Percentiles rank a stretch among this genome's conserved stretches.
phyloP scores from a whole-genome alignment of 1,140 invertebrate species.

The Bactericera cockerelli region DNA sequence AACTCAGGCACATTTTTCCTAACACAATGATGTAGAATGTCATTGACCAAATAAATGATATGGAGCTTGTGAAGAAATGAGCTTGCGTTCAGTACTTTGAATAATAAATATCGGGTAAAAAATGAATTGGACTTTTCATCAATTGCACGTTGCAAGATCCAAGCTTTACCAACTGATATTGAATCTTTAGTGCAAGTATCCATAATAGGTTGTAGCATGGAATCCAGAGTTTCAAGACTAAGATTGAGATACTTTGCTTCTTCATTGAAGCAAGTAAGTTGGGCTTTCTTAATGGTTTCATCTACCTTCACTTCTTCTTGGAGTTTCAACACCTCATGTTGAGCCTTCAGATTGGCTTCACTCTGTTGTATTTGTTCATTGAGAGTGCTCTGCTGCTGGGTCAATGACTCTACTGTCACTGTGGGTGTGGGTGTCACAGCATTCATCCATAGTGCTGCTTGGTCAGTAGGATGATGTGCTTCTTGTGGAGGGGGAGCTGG shows the following conservation, averaged over 20 bases:
- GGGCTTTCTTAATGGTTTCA: slow-evolving; percentile 66
- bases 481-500: slow-evolving; percentile 19
- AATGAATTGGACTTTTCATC: slow-evolving; percentile 59
- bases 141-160: slow-evolving; percentile 75
- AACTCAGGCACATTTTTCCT: slow-evolving; percentile 85
- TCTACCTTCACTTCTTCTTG: slow-evolving; percentile 79
- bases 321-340: slow-evolving; percentile 71
- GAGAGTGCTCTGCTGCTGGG: slow-evolving; percentile 54
- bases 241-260: slow-evolving; percentile 63
- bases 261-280: slow-evolving; percentile 54
- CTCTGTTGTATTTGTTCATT: slow-evolving; percentile 88
- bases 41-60: slow-evolving; percentile 95
- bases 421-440: background rate
- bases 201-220: slow-evolving; percentile 80
- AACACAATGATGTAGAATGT: slow-evolving; percentile 72
- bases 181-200: slow-evolving; percentile 97
- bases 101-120: slow-evolving; percentile 66
- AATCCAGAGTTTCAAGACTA: slow-evolving; percentile 62
- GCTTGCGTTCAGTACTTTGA: slow-evolving; percentile 57
- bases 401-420: slow-evolving; percentile 19
- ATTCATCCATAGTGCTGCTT: background rate
- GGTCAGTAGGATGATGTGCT: slow-evolving; percentile 2
- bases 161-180: slow-evolving; percentile 87
- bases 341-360: slow-evolving; percentile 83
- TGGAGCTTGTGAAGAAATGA: slow-evolving; percentile 83